phyloP scores from a whole-genome alignment of 2,797 vertebrate genomes.

The Pseudomugil gertrudae region DNA sequence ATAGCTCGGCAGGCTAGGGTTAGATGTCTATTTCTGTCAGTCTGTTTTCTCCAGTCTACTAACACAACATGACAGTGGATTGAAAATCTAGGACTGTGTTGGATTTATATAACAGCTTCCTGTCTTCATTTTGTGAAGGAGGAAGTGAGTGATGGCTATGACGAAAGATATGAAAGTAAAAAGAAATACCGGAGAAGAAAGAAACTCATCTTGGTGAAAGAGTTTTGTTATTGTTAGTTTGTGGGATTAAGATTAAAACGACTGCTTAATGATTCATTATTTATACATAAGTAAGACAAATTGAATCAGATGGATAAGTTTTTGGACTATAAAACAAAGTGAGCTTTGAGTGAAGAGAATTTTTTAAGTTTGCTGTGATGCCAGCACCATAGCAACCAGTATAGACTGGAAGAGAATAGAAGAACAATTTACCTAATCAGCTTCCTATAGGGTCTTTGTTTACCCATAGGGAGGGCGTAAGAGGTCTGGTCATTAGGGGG shows the following conservation, averaged over 20 bases:
- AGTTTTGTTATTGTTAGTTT: not conserved
- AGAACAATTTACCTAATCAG: no score
- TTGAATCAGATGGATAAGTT: not conserved
- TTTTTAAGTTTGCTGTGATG: no score
- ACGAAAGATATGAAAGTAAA: slow-evolving; percentile 36
- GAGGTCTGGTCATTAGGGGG: not conserved
- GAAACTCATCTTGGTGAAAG: not conserved
- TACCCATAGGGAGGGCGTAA: not conserved
- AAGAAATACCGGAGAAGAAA: slow-evolving; percentile 4
- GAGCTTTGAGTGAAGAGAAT: not conserved
- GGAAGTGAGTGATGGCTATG: slow-evolving; percentile 16
- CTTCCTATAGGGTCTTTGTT: not conserved
- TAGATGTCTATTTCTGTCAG: slow-evolving; percentile 47
- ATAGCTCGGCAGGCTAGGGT: slow-evolving; percentile 30
- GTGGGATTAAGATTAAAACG: slow-evolving; percentile 22
- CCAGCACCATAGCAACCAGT: no score
- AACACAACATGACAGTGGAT: slow-evolving; percentile 51
- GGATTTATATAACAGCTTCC: slow-evolving; percentile 47
- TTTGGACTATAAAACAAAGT: not conserved
- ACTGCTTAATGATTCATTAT: slow-evolving; percentile 9
- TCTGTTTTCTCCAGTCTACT: slow-evolving; percentile 32
- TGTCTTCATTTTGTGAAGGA: slow-evolving; percentile 35
- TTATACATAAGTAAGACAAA: not conserved
- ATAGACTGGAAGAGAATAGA: no score
- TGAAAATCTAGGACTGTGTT: slow-evolving; percentile 40